Conservation (phyloP, 2,797 vertebrate species). For the Typhlichthys eigenmanni region DNA sequence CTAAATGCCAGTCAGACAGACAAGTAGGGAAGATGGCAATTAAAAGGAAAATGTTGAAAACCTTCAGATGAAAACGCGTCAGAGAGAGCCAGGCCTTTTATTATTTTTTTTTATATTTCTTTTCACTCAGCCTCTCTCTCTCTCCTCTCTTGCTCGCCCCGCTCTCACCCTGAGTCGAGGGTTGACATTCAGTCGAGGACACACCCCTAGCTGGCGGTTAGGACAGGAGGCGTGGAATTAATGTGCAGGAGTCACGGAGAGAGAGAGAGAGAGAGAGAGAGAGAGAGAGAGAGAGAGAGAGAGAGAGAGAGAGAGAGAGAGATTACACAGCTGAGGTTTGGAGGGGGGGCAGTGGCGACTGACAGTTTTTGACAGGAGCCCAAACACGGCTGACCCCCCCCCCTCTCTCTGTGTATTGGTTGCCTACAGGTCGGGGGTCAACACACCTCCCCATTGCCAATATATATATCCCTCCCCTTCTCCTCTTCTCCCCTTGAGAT, state of each 20-base stretch:
- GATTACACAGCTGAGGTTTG: slow-evolving; percentile 1
- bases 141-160: slow-evolving; percentile 41
- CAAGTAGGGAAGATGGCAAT: slow-evolving; percentile 57
- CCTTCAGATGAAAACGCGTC: slow-evolving; percentile 51
- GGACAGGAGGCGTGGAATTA: slow-evolving; percentile 70
- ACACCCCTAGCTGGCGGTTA: slow-evolving; percentile 71
- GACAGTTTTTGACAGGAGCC: slow-evolving; percentile 75
- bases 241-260: slow-evolving; percentile 66
- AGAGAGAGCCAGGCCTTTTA: slow-evolving; percentile 9
- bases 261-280: slow-evolving; percentile 25
- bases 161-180: slow-evolving; percentile 69
- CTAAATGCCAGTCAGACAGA: slow-evolving; percentile 54
- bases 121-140: slow-evolving; percentile 3
- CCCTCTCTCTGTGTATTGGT: slow-evolving; percentile 22
- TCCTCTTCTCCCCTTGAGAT: background rate
- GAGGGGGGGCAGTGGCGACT: slow-evolving; percentile 57
- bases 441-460: slow-evolving; percentile 12
- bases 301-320: slow-evolving; percentile 26
- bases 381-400: slow-evolving; percentile 71
- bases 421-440: slow-evolving; percentile 37
- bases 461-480: background rate
- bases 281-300: slow-evolving; percentile 32
- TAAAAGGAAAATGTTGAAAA: slow-evolving; percentile 64
- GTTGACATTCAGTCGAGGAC: slow-evolving; percentile 77
- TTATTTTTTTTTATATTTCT: background rate